Conservation (phyloP, 2,113 vertebrate genomes). For the Cavia aperea region DNA sequence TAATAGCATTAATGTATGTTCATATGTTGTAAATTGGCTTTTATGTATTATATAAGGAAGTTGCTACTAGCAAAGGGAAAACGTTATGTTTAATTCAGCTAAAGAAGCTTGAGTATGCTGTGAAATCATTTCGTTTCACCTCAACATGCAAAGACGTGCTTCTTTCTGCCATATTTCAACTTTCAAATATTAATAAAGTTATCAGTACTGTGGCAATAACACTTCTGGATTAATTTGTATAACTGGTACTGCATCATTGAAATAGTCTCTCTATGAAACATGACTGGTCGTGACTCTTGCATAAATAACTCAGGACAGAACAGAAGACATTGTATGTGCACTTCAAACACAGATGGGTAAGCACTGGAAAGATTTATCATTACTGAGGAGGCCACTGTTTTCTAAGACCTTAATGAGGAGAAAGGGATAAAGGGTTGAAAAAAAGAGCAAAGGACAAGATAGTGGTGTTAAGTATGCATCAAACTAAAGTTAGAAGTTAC, state of each 20-base stretch:
- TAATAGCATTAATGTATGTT: neutral
- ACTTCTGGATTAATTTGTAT: neutral
- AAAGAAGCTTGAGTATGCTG: conserved; percentile 7
- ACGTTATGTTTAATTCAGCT: conserved; percentile 37
- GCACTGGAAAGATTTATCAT: neutral
- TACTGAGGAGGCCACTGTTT: conserved; percentile 12
- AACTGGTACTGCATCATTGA: neutral
- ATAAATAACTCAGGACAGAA: neutral
- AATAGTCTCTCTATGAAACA: neutral
- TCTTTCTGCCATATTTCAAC: neutral
- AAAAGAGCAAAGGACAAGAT: conserved; percentile 51
- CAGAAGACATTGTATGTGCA: neutral
- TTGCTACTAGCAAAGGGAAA: conserved; percentile 39
- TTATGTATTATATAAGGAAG: conserved; percentile 32
- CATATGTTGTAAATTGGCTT: conserved; percentile 33
- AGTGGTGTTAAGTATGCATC: neutral
- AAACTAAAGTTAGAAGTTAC: conserved; percentile 14
- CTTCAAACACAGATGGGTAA: neutral
- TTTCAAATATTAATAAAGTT: neutral
- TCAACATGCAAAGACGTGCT: neutral
- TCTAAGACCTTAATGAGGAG: neutral
- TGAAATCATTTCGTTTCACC: neutral
- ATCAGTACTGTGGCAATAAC: neutral
- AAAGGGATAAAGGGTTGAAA: neutral
- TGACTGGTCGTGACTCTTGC: neutral